phyloP scores from a whole-genome alignment of 2,888 invertebrate genomes.

The Microchrysa polita region DNA sequence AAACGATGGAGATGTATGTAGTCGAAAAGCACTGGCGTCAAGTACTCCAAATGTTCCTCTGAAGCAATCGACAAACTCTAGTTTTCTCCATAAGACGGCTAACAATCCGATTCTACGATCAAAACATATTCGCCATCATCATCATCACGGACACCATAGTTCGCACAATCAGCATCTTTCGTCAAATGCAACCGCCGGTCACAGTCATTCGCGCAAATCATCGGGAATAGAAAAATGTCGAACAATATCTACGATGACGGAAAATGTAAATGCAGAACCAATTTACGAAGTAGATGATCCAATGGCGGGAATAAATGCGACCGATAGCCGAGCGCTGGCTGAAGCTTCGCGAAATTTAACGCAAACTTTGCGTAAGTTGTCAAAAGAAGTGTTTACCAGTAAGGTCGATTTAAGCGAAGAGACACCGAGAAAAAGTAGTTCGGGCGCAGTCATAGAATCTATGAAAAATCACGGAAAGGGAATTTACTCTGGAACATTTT shows the following conservation, averaged over 20 bases:
- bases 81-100: conserved; percentile 60
- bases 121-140: conserved; percentile 60
- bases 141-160: conserved; percentile 53
- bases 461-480: conserved; percentile 95
- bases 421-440: conserved; percentile 65
- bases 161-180: conserved; percentile 45
- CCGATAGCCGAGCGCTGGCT: conserved; percentile 79
- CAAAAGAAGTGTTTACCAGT: conserved; percentile 86
- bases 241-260: conserved; percentile 25
- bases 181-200: conserved; percentile 42
- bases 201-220: conserved; percentile 25
- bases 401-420: conserved; percentile 68
- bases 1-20: conserved; percentile 19
- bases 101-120: conserved; percentile 61
- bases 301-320: conserved; percentile 63
- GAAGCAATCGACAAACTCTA: conserved; percentile 47
- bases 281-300: conserved; percentile 39
- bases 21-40: conserved; percentile 34
- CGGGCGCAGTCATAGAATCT: conserved; percentile 85
- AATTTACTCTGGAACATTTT: conserved; percentile 96
- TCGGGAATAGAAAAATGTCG: background rate
- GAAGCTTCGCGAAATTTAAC: conserved; percentile 93
- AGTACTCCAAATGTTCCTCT: conserved; percentile 44
- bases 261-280: conserved; percentile 39
- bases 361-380: conserved; percentile 88